A percentile compares a stretch with the other conserved stretches of the same genome.
Evolutionary conservation across 2,888 invertebrate species (phyloP).

Genomic region (Neria commutata): DNA sequence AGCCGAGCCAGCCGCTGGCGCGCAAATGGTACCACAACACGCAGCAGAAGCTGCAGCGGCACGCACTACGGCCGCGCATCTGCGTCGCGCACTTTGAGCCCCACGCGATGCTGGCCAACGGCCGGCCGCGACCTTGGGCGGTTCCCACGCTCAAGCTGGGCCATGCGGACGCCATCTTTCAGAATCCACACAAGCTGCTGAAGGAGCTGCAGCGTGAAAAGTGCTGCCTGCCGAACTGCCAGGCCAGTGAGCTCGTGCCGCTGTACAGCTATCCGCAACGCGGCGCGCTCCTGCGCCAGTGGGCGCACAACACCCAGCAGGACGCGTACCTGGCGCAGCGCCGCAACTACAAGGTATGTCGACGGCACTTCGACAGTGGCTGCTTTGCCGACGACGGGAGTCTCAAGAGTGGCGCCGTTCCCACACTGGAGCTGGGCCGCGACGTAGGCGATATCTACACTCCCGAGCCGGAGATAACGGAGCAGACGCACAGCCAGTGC

Average conservation of each 20-base stretch:
- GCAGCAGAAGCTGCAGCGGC: neutral
- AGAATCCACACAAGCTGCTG: neutral
- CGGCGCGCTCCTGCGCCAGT: slow-evolving; percentile 23
- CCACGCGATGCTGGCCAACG: slow-evolving; percentile 32
- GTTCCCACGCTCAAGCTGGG: slow-evolving; percentile 48
- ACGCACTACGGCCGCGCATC: slow-evolving; percentile 25
- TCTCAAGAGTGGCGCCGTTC: slow-evolving; percentile 26
- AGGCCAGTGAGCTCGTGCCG: slow-evolving; percentile 21
- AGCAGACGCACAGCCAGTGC: neutral
- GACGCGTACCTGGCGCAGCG: slow-evolving; percentile 20
- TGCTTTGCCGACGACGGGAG: slow-evolving; percentile 19
- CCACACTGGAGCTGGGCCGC: slow-evolving; percentile 20
- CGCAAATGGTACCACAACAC: neutral
- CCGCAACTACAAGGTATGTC: slow-evolving; percentile 24
- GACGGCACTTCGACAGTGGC: slow-evolving; percentile 18
- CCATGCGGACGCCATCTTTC: slow-evolving; percentile 24
- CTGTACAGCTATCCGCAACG: slow-evolving; percentile 26
- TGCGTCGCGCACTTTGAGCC: slow-evolving; percentile 49
- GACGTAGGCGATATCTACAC: slow-evolving; percentile 1
- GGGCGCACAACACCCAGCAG: slow-evolving; percentile 27
- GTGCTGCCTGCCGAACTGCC: neutral
- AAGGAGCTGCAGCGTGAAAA: neutral
- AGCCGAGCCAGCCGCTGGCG: neutral
- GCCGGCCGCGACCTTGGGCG: slow-evolving; percentile 29
- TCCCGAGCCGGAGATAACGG: slow-evolving; percentile 16